Evolutionary conservation across 2,797 vertebrate species (phyloP), one percentile per base, ranked within the genome.

Genomic region (Lepus townsendii): DNA sequence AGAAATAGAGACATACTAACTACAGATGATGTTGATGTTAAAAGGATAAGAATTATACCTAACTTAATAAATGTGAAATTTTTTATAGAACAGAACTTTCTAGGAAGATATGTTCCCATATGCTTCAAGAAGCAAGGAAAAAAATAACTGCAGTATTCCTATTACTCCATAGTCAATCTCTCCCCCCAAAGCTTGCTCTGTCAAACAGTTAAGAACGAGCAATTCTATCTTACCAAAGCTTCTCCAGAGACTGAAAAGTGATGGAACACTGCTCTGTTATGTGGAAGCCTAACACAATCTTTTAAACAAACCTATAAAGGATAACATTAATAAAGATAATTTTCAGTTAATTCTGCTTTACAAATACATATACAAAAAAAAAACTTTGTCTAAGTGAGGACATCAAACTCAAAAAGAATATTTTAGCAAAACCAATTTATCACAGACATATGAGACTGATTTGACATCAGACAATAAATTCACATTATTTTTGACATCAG

Each of bases 51-150:
- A 82, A 75, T 73, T 66, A 27, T 42, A 42, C 86, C 26, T 71
- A 88, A 77, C 24, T 82, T 86, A 35, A 68, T 79, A 77, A 16
- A 78, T 82, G 84, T 95, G 38, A 91, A 88, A 85, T 72, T 93
- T 88, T 54, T 85, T 32, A 78, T 88, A 68, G 88, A 93, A 63
- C 22, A 88, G 9, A 62, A 10, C 47, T 35, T 82, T 94, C 75
- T 62, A 85, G 1, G 69, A 66, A 80, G 50, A 78, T 65, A 26
- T 77, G 17, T 52, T 83, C n/a, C 27, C 71, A 80, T 52, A 1
- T 71, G 26, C 20, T 90, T 91, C 30, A 91, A 54, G 30, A 92
- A 86, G 3, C 73, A 93, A 80, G 27, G 30, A 87, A 93, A 92
- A 78, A 79, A 47, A 69, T 71, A 71, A 22, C 20, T 65, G 0